These are phyloP conservation scores for Bhutanitis thaidina DNA, from an alignment of 2,888 invertebrate species.

Conservation along the genomic window DNA sequence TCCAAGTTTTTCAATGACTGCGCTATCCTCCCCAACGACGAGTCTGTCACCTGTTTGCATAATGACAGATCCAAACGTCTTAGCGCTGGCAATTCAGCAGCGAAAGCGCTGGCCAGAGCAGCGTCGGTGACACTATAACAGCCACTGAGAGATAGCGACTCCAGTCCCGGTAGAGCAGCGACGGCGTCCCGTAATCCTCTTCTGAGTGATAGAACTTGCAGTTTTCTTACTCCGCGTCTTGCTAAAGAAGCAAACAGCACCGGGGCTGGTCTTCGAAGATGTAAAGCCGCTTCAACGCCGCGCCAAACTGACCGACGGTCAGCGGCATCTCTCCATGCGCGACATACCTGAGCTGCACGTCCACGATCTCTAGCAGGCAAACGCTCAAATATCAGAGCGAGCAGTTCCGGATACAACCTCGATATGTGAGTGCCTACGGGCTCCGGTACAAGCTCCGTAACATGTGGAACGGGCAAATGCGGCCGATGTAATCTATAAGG, in stretches of 20 bases:
- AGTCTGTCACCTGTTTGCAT: constrained; percentile 97
- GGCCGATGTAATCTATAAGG: constrained; percentile 85
- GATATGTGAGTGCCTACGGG: constrained; percentile 87
- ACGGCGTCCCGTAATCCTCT: constrained; percentile 92
- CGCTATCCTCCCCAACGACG: constrained; percentile 90
- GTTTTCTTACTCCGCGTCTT: constrained; percentile 90
- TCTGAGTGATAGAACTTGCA: constrained; percentile 93
- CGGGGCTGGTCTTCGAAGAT: constrained; percentile 90
- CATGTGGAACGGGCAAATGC: constrained; percentile 73
- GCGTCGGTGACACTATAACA: constrained; percentile 96
- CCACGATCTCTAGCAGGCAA: constrained; percentile 94
- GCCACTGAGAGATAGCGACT: constrained; percentile 93
- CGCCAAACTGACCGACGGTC: constrained; percentile 96
- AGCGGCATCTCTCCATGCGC: constrained; percentile 94
- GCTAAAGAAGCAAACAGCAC: constrained; percentile 92
- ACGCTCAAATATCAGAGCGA: constrained; percentile 94
- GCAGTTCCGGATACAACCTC: constrained; percentile 93
- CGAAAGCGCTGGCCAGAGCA: constrained; percentile 90
- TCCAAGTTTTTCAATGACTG: constrained; percentile 92
- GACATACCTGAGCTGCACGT: constrained; percentile 93
- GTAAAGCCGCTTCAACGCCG: constrained; percentile 94
- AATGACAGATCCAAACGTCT: constrained; percentile 92
- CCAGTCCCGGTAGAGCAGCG: constrained; percentile 90
- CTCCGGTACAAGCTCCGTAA: constrained; percentile 68
- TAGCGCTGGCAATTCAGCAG: constrained; percentile 86